Conservation (phyloP, 2,888 invertebrate species). For the Lomographa bimaculata region DNA sequence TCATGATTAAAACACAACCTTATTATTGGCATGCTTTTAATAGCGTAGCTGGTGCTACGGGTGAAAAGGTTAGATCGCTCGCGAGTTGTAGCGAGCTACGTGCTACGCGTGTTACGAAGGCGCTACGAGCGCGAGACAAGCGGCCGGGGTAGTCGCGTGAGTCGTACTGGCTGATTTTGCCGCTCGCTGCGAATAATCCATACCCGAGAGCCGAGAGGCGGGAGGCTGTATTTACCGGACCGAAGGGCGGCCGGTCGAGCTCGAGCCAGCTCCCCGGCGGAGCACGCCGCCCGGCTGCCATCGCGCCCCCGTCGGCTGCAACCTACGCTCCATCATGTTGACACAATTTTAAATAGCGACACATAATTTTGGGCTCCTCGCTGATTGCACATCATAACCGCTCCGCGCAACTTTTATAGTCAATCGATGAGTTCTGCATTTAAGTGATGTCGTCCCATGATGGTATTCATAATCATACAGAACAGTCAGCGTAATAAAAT, state of each 20-base stretch:
- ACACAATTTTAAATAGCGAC: slow-evolving; percentile 77
- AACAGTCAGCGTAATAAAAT: slow-evolving; percentile 28
- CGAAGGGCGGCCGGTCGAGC: slow-evolving; percentile 72
- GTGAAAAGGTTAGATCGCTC: slow-evolving; percentile 47
- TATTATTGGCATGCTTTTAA: slow-evolving; percentile 67
- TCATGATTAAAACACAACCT: slow-evolving; percentile 60
- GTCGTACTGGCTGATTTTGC: slow-evolving; percentile 70
- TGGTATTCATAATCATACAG: slow-evolving; percentile 21
- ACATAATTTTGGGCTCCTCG: slow-evolving; percentile 58
- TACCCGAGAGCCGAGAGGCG: slow-evolving; percentile 60
- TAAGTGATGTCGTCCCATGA: slow-evolving; percentile 30
- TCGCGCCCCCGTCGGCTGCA: slow-evolving; percentile 45
- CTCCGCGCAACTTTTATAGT: slow-evolving; percentile 34
- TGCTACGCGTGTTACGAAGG: slow-evolving; percentile 46
- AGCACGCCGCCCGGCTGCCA: slow-evolving; percentile 54
- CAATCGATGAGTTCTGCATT: slow-evolving; percentile 34
- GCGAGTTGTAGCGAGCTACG: slow-evolving; percentile 44
- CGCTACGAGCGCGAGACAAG: slow-evolving; percentile 48
- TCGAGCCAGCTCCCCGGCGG: slow-evolving; percentile 57
- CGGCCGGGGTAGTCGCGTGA: slow-evolving; percentile 69
- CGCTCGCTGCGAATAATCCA: slow-evolving; percentile 76
- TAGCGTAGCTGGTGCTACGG: slow-evolving; percentile 48
- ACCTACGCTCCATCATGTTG: slow-evolving; percentile 63
- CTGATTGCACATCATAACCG: slow-evolving; percentile 50
- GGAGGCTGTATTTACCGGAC: slow-evolving; percentile 80